Evolutionary conservation across 2,113 vertebrate species (phyloP), one percentile per base, ranked within the genome.

Genomic region (Pteruthius melanotis): DNA sequence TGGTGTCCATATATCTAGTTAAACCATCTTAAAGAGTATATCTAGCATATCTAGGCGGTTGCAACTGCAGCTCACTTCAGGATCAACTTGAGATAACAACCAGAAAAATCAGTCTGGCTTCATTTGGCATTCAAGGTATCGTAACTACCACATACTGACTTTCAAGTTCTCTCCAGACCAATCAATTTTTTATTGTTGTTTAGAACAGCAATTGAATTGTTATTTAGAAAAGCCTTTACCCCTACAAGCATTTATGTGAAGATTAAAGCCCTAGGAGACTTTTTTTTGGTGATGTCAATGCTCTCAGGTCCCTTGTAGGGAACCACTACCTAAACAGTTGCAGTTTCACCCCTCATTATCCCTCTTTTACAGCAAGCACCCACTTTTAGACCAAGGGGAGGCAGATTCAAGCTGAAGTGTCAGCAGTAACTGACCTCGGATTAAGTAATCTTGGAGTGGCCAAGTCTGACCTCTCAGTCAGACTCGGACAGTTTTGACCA

Each of bases 1-100:
- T 1, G 0, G 23, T 35, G 35, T 7, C 39, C 7, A 2, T 8
- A 8, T 4, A 1, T 24, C 57, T 13, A 37, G 40, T 30, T 44
- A 84, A 28, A 57, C 15, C 54, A 49, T 40, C 10, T 52, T n/a
- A 61, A 49, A 49, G 33, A 65, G 27, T 4, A 1, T 6, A 61
- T 28, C 52, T n/a, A 77, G 52, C 59, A 24, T 27, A 56, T 13
- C 24, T 21, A 31, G 28, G 68, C 14, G 44, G 54, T 45, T 27
- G n/a, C 80, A 77, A 42, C 21, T 35, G 28, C 77, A 79, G n/a
- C 31, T 79, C n/a, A 44, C 19, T 68, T 53, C 56, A 76, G 59
- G 39, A 60, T 19, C 26, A 81, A 15, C 30, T 5, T 8, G 3
- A 83, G 31, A 61, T 18, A 28, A 59, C 9, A 15, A 54, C 49